These are phyloP conservation scores for Rhagophthalmus giganteus DNA, from an alignment of 2,888 invertebrate genomes.

Conservation along the genomic window DNA sequence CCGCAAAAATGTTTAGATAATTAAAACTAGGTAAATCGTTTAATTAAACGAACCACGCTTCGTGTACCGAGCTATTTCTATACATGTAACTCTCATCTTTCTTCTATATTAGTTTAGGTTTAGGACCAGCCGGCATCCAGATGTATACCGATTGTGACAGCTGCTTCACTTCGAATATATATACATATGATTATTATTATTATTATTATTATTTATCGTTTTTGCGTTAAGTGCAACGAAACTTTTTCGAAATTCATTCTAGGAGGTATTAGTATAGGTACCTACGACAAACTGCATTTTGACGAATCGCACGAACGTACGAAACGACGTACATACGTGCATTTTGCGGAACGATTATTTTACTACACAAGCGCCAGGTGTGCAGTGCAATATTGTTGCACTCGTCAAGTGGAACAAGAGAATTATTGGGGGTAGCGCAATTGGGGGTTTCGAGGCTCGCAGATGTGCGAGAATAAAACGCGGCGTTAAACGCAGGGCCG, in stretches of 20 bases:
- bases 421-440: slow-evolving; percentile 29
- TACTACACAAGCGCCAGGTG: too few relatives aligned
- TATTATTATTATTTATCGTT: slow-evolving; percentile 6
- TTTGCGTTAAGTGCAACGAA: slow-evolving; percentile 9
- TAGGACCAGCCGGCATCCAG: slow-evolving; percentile 23
- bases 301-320: too few relatives aligned
- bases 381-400: slow-evolving; percentile 34
- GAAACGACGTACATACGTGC: too few relatives aligned
- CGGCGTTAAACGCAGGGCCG: slow-evolving; percentile 12
- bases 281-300: too few relatives aligned
- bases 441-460: slow-evolving; percentile 27
- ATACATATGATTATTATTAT: too few relatives aligned
- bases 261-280: background rate
- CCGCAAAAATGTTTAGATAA: too few relatives aligned
- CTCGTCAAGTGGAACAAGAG: slow-evolving; percentile 39
- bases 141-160: slow-evolving; percentile 16
- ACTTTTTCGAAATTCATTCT: too few relatives aligned
- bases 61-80: too few relatives aligned
- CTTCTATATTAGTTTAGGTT: slow-evolving; percentile 25
- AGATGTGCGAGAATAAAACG: slow-evolving; percentile 33
- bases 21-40: too few relatives aligned
- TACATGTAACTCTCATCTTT: too few relatives aligned
- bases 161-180: slow-evolving; percentile 9
- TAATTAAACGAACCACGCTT: too few relatives aligned
- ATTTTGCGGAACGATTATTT: too few relatives aligned